Evolutionary conservation across 2,113 vertebrate genomes (phyloP).

Genomic region (Oryzias melastigma): DNA sequence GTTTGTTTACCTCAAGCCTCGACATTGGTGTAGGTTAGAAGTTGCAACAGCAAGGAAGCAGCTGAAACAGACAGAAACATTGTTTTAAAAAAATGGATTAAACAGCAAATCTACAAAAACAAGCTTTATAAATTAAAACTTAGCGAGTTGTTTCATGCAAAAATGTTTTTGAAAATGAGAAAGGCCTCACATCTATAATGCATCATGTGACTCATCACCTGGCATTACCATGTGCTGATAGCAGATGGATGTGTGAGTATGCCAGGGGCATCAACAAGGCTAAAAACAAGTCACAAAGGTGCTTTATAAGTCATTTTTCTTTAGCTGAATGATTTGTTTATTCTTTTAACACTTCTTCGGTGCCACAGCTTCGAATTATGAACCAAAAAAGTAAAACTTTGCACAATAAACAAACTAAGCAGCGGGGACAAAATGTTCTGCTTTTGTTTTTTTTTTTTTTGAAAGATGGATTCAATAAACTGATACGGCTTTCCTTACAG

Average conservation of each 20-base stretch:
- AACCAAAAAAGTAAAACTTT: not conserved
- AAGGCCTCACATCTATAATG: not conserved
- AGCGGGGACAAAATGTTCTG: not conserved
- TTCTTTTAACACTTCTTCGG: not conserved
- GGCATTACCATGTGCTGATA: constrained; percentile 19
- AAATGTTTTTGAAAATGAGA: not conserved
- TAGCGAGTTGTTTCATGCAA: not conserved
- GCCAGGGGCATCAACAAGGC: constrained; percentile 5
- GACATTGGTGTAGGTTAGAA: constrained; percentile 50
- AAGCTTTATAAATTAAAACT: no score
- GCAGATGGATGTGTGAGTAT: not conserved
- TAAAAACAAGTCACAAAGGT: not conserved
- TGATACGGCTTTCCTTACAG: not conserved
- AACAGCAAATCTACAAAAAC: no score
- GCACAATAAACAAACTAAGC: constrained; percentile 3
- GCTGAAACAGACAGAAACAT: constrained; percentile 45
- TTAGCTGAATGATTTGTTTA: constrained; percentile 2
- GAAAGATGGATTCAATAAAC: not conserved
- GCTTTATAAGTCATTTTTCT: no score
- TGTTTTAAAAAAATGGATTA: constrained; percentile 6
- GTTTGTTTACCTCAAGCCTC: constrained; percentile 51
- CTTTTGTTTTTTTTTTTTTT: not conserved
- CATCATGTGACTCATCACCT: constrained; percentile 25
- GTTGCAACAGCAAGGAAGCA: constrained; percentile 42
- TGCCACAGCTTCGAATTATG: not conserved